Evolutionary conservation across 2,113 vertebrate species (phyloP), one percentile per base, ranked within the genome.

Genomic region (Mionectes macconnelli): DNA sequence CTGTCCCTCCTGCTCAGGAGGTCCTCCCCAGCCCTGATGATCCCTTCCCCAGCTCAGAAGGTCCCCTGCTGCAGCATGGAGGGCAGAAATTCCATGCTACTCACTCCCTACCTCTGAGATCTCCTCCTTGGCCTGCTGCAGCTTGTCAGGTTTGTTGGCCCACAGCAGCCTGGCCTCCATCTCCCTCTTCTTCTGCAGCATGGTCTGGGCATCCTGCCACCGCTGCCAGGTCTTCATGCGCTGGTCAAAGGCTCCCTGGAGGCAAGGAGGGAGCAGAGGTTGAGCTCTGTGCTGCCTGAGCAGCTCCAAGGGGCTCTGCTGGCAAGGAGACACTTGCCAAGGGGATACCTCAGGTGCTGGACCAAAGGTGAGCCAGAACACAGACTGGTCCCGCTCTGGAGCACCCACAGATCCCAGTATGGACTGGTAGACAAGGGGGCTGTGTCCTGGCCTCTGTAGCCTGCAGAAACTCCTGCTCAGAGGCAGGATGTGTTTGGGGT

Each of bases 161-260:
- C 99, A 99, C 40, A 99, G 98, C 67, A 99, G 98, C 78, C 99
- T 98, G 76, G 99, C 99, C 91, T 99, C 99, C 0, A 97, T 97
- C 97, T 99, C 99, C 68, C 99, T 98, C 95, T 99, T 99, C 98
- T 99, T 99, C 98, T 99, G 99, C 96, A 99, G 98, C 64, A 94
- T 98, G 93, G 98, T 74, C 96, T 99, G 99, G 60, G 98, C 99
- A 0, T 99, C 99, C 98, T 99, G 99, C 99, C 99, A 99, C 30
- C 99, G 98, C 98, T 99, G 99, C 99, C 99, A 99, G 9, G 97
- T 97, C 98, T 99, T 99, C 98, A 99, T 99, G 69, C 99, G 98
- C 80, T 99, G 99, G 97, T 99, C 99, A 40, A 99, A 99, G 63
- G 98, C 99, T 39, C 98, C 99, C 99, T 99, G 97, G 6, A 84